Percentiles rank a stretch among this genome's conserved stretches.
Evolutionary conservation across 2,888 invertebrate genomes (phyloP).

Genomic region (Caenorhabditis doughertyi): DNA sequence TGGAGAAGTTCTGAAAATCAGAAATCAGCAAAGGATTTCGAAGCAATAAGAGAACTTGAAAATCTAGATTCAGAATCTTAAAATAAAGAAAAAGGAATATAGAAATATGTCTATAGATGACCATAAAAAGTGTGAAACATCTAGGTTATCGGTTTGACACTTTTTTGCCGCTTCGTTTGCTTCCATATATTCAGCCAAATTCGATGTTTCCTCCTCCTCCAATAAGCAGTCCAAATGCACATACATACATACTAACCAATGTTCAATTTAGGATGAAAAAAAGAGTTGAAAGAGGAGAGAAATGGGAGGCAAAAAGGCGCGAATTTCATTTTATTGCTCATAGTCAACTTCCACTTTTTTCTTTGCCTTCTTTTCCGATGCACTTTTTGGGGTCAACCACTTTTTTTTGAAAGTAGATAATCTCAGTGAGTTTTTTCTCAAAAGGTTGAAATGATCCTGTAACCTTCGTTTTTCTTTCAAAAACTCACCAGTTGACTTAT

Average conservation of each 20-base stretch:
- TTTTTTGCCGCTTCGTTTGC: slow-evolving; percentile 60
- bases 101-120: neutral
- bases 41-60: too few species aligned
- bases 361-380: slow-evolving; percentile 7
- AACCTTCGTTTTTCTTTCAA: too few species aligned
- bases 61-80: neutral
- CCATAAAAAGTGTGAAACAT: slow-evolving; percentile 22
- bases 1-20: slow-evolving; percentile 71
- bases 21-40: neutral
- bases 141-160: slow-evolving; percentile 25
- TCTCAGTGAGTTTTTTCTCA: neutral
- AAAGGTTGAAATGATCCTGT: neutral
- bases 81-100: neutral
- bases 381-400: slow-evolving; percentile 4
- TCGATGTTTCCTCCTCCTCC: slow-evolving; percentile 33
- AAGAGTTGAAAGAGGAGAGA: slow-evolving; percentile 12
- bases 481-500: slow-evolving; percentile 68
- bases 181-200: slow-evolving; percentile 18
- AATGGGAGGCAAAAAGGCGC: slow-evolving; percentile 25
- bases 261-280: slow-evolving; percentile 51
- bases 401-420: neutral
- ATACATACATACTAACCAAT: slow-evolving; percentile 55
- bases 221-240: too few species aligned
- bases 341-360: slow-evolving; percentile 19
- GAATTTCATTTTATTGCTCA: slow-evolving; percentile 46